Percentiles rank a stretch among this genome's conserved stretches.
Evolutionary conservation across 2,888 invertebrate genomes (phyloP).

Genomic region (Octonoba sinensis): DNA sequence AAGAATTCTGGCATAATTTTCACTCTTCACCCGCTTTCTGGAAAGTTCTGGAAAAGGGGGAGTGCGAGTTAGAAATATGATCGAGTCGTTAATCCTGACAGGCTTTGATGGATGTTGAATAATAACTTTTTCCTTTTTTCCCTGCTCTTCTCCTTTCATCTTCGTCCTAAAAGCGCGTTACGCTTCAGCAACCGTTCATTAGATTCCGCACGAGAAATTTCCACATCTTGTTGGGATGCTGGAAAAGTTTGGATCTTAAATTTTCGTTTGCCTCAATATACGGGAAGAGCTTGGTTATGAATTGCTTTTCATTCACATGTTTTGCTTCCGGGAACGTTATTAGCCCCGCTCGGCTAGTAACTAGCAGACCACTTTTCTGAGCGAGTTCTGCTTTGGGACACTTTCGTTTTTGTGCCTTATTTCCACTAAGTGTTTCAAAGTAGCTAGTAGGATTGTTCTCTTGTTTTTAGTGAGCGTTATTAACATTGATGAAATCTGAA

Average conservation of each 20-base stretch:
- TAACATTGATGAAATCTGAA: too few species aligned
- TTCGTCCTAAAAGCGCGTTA: conserved; percentile 22
- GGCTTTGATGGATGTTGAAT: conserved; percentile 46
- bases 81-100: conserved; percentile 49
- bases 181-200: conserved; percentile 29
- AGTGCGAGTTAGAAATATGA: conserved; percentile 35
- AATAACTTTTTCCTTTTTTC: conserved; percentile 39
- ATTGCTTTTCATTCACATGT: conserved; percentile 12
- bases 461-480: too few species aligned
- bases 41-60: neutral
- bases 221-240: conserved; percentile 17
- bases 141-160: conserved; percentile 19
- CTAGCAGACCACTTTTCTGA: too few species aligned
- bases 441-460: too few species aligned
- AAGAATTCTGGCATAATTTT: conserved; percentile 32
- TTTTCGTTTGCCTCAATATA: conserved; percentile 20
- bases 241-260: conserved; percentile 33
- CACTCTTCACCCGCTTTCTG: conserved; percentile 9
- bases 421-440: too few species aligned
- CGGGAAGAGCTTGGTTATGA: conserved; percentile 9
- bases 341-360: neutral
- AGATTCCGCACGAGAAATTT: conserved; percentile 31
- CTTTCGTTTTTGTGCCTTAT: too few species aligned
- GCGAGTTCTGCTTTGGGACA: too few species aligned
- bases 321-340: neutral